Evolutionary conservation across 2,113 vertebrate genomes (phyloP).

Genomic region (Psittacus erithacus): DNA sequence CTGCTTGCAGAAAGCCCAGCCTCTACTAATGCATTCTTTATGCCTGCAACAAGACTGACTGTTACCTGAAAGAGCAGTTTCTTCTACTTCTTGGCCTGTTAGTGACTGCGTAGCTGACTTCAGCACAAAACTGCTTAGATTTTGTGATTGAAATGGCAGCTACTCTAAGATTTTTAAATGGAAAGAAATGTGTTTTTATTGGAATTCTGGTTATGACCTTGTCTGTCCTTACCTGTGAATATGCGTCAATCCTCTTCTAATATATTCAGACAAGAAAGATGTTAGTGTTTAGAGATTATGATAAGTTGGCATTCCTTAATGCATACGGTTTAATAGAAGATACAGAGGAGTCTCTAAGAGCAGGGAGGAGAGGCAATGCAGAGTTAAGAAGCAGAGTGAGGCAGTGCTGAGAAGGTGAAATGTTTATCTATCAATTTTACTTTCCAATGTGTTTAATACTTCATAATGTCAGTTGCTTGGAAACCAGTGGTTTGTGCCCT

Average conservation of each 20-base stretch:
- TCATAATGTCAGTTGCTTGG: conserved; percentile 79
- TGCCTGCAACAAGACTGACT: neutral
- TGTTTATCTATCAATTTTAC: conserved; percentile 14
- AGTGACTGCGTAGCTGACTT: neutral
- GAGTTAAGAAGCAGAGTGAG: neutral
- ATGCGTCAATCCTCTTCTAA: neutral
- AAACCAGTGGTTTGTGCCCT: conserved; percentile 74
- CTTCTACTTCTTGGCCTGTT: neutral
- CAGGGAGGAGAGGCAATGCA: neutral
- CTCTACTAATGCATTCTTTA: neutral
- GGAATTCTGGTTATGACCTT: neutral
- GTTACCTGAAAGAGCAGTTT: neutral
- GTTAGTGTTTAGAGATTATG: neutral
- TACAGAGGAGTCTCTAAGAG: neutral
- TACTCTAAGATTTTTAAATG: neutral
- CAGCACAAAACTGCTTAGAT: neutral
- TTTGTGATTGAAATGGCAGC: neutral
- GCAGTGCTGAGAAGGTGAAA: conserved; percentile 1
- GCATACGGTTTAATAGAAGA: neutral
- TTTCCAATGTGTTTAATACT: conserved; percentile 45
- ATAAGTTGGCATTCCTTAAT: neutral
- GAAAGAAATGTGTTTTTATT: neutral
- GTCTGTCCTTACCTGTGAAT: neutral
- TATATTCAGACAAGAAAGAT: neutral
- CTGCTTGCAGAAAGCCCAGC: neutral